Base-by-base conservation (phyloP, 2,797 vertebrate species). In the Nothura maculosa region DNA sequence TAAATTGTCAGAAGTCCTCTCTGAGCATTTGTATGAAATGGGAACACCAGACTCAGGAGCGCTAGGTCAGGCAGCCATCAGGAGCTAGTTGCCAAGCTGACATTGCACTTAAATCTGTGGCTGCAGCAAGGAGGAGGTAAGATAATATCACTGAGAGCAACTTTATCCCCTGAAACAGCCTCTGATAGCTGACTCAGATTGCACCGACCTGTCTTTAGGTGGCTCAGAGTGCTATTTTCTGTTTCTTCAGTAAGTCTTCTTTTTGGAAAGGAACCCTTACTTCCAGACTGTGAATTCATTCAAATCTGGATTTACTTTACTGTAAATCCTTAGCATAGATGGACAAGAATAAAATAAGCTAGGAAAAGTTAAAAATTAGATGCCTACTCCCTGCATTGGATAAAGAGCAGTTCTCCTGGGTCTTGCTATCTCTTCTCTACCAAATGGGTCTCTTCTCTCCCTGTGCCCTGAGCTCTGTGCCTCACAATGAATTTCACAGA, bases 301-400 rank as follows among this genome's bases (percentile, higher is more conserved):
- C 47, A 28, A 63, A 52, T 18, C 34, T 50, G 12, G 62, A 50
- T 47, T 21, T 68, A 30, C 28, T 50, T 50, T 19, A 38, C 34
- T 68, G 50, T 27, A 69, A 38, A 18, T 50, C 14, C 32, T 69
- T 69, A 28, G 34, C 25, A 36, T 69, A 30, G 4, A 14, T 10
- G 12, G 27, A 21, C 25, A 67, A 61, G 30, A 40, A 67, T 52
- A 34, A 54, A 61, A 21, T 61, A 34, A 79, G 4, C 14, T 54
- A 61, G 40, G 67, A 42, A 36, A 79, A 42, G 32, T 24, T 86
- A 30, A 81, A 81, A 81, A 90, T 58, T 34, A 70, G 28, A 60
- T 30, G 42, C 4, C 19, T 0, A 1, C 4, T 57, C 6, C 12
- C 22, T 22, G 27, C 22, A 36, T 4, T 43, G 13, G 15, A n/a